phyloP scores from a whole-genome alignment of 2,113 vertebrate genomes.

The Bubo scandiacus region DNA sequence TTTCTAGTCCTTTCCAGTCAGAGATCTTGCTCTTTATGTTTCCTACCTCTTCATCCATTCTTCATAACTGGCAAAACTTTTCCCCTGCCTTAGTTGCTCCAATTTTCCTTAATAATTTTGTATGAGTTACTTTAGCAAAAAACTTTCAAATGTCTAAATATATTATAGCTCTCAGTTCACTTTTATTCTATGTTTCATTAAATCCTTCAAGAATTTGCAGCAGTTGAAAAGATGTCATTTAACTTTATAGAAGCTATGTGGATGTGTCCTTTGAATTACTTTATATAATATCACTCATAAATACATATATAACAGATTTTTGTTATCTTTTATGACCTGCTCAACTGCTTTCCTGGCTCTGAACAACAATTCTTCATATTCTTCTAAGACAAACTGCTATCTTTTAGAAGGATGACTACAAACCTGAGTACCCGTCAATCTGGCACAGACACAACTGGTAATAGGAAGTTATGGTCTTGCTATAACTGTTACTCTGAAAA shows the following conservation, averaged over 20 bases:
- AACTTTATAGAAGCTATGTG: not conserved
- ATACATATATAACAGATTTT: not conserved
- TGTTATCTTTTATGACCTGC: not conserved
- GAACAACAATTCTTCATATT: not conserved
- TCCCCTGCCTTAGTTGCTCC: not conserved
- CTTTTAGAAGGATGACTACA: not conserved
- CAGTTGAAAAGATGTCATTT: not conserved
- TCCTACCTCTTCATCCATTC: not conserved
- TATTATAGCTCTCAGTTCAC: not conserved
- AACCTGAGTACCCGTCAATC: not conserved
- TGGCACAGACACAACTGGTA: not conserved
- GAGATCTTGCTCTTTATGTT: not conserved
- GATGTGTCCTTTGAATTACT: not conserved
- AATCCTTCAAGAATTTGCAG: not conserved
- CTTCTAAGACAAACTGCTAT: not conserved
- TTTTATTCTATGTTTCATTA: not conserved
- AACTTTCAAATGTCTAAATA: not conserved
- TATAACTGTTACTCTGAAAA: not conserved
- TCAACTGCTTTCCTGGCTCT: not conserved
- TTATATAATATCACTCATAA: not conserved
- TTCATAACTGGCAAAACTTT: not conserved
- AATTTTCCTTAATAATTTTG: not conserved
- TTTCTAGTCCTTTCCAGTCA: not conserved
- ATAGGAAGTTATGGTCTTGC: not conserved
- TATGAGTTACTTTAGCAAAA: not conserved